Percentiles rank a stretch among this genome's conserved stretches.
phyloP scores from a whole-genome alignment of 2,797 vertebrate species.

The Brachymystax lenok region DNA sequence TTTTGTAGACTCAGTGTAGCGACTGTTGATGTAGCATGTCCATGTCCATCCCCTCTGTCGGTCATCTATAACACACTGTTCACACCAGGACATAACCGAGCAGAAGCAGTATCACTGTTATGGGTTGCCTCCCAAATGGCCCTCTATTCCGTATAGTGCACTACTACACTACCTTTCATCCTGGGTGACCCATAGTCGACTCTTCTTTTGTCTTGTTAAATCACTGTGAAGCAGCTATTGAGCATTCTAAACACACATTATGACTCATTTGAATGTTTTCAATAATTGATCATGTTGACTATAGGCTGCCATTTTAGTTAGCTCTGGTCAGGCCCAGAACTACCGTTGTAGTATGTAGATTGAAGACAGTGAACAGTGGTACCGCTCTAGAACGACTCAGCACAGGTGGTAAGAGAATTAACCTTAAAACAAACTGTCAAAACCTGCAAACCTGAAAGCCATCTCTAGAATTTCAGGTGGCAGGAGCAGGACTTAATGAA shows the following conservation, averaged over 20 bases:
- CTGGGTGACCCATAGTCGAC: neutral
- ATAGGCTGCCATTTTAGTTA: neutral
- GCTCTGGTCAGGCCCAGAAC: neutral
- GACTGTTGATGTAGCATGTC: neutral
- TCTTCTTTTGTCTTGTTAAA: neutral
- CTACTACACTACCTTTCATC: neutral
- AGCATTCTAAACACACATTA: neutral
- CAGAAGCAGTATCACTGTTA: neutral
- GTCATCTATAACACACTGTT: neutral
- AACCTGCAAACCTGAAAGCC: neutral
- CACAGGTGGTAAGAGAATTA: neutral
- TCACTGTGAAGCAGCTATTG: neutral
- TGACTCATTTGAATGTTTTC: neutral
- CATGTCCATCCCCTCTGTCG: neutral
- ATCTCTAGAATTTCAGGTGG: neutral
- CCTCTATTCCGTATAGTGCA: no score
- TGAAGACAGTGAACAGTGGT: neutral
- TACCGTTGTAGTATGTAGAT: neutral
- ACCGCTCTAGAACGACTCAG: neutral
- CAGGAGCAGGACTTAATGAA: constrained; percentile 15
- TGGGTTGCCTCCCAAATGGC: neutral
- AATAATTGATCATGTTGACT: neutral
- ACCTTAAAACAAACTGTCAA: neutral
- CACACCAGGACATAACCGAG: neutral
- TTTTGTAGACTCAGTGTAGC: no score